Base-by-base conservation (phyloP, 2,797 vertebrate genomes). In the Pelodytes ibericus region DNA sequence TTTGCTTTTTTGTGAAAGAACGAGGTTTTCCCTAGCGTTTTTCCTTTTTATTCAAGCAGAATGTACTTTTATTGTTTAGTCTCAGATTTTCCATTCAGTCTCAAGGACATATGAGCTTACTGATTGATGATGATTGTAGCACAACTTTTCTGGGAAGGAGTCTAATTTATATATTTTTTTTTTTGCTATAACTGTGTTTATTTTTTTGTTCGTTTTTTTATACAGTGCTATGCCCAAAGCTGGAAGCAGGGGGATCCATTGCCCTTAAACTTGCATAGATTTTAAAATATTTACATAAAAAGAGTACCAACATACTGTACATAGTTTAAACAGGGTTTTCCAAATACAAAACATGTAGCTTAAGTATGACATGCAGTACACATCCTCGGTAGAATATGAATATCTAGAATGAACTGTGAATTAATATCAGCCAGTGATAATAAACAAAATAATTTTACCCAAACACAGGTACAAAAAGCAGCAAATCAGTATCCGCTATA, bases 41-140 rank as follows among this genome's bases (percentile, higher is more conserved):
- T n/a, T 13, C 2, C 9, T 10, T 57, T 20, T 72, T 80, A 11
- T 65, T 80, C 77, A 77, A 49, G 61, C 29, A 1, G 3, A 41
- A 80, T 78, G 16, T 62, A 25, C 26, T 78, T 84, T 78, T 79
- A 74, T 79, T 79, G 70, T 73, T 73, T 78, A 67, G 71, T 79
- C 57, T 73, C 57, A 63, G 30, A 77, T 30, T 62, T 73, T 69
- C 39, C 29, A 60, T 0, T 0, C 1, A 1, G 0, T 11, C 70
- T 73, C 49, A 80, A 69, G 61, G 65, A 1, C 11, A 77, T 74
- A 82, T 76, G 41, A 31, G 0, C 11, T 80, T 82, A 26, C 6
- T 53, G 59, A 65, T 67, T 73, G 59, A 70, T 77, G 75, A 72
- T 72, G 26, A 9, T 65, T 67, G 71, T 15, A 59, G 59, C 36